Evolutionary conservation across 2,797 vertebrate genomes (phyloP).

Genomic region (Meda fulgida): DNA sequence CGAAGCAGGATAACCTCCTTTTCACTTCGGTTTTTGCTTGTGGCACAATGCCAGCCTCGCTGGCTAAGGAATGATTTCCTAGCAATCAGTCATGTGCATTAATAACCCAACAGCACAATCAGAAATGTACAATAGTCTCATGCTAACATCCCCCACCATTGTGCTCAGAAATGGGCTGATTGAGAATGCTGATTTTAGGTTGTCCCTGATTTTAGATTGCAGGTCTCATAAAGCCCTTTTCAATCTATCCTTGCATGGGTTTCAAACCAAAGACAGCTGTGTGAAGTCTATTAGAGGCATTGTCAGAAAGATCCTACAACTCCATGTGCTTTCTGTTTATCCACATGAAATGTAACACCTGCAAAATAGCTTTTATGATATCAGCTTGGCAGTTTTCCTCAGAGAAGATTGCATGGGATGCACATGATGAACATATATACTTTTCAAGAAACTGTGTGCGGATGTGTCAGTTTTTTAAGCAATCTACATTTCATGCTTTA

Average conservation of each 20-base stretch:
- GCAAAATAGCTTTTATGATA: neutral
- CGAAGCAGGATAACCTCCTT: slow-evolving; percentile 19
- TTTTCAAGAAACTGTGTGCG: neutral
- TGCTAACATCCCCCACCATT: slow-evolving; percentile 26
- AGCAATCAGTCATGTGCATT: slow-evolving; percentile 17
- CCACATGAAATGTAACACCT: neutral
- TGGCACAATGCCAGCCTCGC: neutral
- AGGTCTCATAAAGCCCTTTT: slow-evolving; percentile 2
- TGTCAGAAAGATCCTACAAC: neutral
- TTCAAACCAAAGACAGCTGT: neutral
- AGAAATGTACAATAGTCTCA: slow-evolving; percentile 13
- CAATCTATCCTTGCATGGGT: neutral
- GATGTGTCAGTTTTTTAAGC: neutral
- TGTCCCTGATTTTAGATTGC: slow-evolving; percentile 28
- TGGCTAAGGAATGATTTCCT: slow-evolving; percentile 1
- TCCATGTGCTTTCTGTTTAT: neutral
- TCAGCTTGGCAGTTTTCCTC: neutral
- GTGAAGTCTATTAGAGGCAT: slow-evolving; percentile 7
- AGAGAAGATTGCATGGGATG: neutral
- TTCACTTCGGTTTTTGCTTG: neutral
- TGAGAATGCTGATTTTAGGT: slow-evolving; percentile 24
- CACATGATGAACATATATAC: neutral
- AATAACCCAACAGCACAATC: slow-evolving; percentile 28
- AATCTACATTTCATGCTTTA: neutral
- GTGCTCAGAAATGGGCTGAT: slow-evolving; percentile 24